phyloP scores from a whole-genome alignment of 92 coral and sea anemone genomes.

The Chrysogorgia sp. region DNA sequence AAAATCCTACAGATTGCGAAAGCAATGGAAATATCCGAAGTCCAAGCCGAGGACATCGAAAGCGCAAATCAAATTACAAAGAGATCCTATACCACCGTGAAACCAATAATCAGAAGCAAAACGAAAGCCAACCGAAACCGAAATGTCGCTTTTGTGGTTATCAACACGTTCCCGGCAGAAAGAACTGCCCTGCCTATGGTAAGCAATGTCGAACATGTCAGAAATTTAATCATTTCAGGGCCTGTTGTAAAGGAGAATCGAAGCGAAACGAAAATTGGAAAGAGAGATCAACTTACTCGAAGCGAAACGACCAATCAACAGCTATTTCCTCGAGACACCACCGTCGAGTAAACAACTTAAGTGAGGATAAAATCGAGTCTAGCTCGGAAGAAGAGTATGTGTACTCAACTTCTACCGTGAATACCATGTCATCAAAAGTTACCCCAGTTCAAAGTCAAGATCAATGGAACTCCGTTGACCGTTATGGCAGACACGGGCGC shows the following conservation, averaged over 20 bases:
- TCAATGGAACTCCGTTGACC: slow-evolving; percentile 28
- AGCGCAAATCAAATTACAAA: slow-evolving; percentile 17
- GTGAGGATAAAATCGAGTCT: slow-evolving; percentile 1
- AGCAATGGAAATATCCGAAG: slow-evolving; percentile 36
- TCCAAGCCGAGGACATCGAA: slow-evolving; percentile 39
- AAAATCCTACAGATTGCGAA: slow-evolving; percentile 34
- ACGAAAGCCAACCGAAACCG: slow-evolving; percentile 7
- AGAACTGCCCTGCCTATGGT: slow-evolving; percentile 9
- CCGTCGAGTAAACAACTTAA: slow-evolving; percentile 36
- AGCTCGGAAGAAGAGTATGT: slow-evolving; percentile 36
- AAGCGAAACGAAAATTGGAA: slow-evolving; percentile 14
- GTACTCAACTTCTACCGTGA: slow-evolving; percentile 15
- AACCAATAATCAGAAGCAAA: slow-evolving; percentile 14
- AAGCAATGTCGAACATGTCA: slow-evolving; percentile 33
- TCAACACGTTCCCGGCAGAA: slow-evolving; percentile 14
- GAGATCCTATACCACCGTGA: slow-evolving; percentile 6
- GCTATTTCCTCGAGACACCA: slow-evolving; percentile 25
- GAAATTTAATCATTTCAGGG: neutral
- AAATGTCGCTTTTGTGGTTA: slow-evolving; percentile 17
- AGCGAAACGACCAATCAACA: slow-evolving; percentile 13
- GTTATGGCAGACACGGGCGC: slow-evolving; percentile 51
- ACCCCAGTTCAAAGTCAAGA: slow-evolving; percentile 38
- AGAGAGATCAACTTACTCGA: neutral
- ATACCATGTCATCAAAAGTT: slow-evolving; percentile 10
- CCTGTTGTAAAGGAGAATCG: neutral